Base-by-base conservation (phyloP, 2,888 invertebrate species). In the Leptopterna dolabrata region DNA sequence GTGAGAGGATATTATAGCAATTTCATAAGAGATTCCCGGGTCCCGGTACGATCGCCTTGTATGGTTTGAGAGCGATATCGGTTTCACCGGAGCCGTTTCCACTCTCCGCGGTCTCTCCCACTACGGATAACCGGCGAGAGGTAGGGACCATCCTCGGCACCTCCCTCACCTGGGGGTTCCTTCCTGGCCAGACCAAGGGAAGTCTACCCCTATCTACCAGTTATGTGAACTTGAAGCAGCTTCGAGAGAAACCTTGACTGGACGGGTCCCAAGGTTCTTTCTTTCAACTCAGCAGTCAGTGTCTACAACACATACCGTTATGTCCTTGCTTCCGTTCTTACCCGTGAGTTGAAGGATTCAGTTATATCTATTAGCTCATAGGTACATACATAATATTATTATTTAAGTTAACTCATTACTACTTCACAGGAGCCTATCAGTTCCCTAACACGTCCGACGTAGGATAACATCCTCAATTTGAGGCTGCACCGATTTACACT, bases 191-290 rank as follows among this genome's bases (percentile, higher is more conserved):
- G 70, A 6, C 47, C 81, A 11, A 83, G 83, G 83, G 83, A 83
- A 85, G 73, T 45, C 36, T 47, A 73, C 85, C 85, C 73, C 47
- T 45, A 70, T 83, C 83, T n/a, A 41, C 55, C 76, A 76, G 76
- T 85, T 85, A 85, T 85, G 73, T 85, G 85, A 85, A 85, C 85
- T 85, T 85, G 85, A 47, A 43, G 85, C 85, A 41, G 41, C 71
- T 41, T n/a, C 27, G 29, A 55, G 85, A 71, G 85, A 85, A 85
- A 85, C 85, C 85, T 85, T 85, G 85, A 85, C 85, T 85, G 51
- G 85, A 76, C 85, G 41, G 27, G 85, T 85, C 73, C 85, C 85
- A 85, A 85, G 85, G 85, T 85, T 85, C 85, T 85, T 55, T 76
- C 76, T 47, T 76, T 43, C 85, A 36, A 45, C 24, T 47, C 45